Evolutionary conservation across 2,888 invertebrate genomes (phyloP).

Genomic region (Digitonthophagus gazella): DNA sequence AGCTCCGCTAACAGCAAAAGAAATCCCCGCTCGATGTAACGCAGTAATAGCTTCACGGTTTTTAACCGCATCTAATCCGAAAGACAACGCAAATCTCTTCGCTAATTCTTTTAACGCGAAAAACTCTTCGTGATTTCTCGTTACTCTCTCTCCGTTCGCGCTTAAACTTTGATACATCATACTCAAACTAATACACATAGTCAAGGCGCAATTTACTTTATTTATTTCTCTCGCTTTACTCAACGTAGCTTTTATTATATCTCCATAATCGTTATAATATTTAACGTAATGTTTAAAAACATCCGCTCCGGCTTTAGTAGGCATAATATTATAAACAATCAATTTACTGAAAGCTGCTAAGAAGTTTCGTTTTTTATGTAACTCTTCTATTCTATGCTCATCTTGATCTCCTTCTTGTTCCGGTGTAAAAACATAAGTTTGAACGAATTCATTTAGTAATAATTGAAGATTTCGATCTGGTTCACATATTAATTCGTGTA

Average conservation of each 20-base stretch:
- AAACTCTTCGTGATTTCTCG: conserved; percentile 68
- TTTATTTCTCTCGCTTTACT: conserved; percentile 97
- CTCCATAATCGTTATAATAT: conserved; percentile 98
- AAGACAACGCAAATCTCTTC: conserved; percentile 80
- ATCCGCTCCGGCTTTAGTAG: conserved; percentile 86
- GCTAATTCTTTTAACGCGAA: conserved; percentile 76
- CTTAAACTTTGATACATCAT: conserved; percentile 77
- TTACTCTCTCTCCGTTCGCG: conserved; percentile 42
- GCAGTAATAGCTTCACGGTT: conserved; percentile 96
- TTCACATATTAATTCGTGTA: conserved; percentile 68
- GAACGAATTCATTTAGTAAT: conserved; percentile 86
- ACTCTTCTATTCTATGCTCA: conserved; percentile 94
- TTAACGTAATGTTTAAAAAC: conserved; percentile 97
- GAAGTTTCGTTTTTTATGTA: conserved; percentile 94
- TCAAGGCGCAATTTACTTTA: conserved; percentile 92
- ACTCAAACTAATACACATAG: conserved; percentile 89
- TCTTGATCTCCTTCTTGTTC: conserved; percentile 89
- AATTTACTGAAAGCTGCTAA: conserved; percentile 97
- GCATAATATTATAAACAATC: conserved; percentile 95
- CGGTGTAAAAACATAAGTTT: conserved; percentile 89
- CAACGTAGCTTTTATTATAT: conserved; percentile 95
- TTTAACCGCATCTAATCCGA: conserved; percentile 94
- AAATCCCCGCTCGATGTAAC: conserved; percentile 90
- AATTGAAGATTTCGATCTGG: conserved; percentile 77
- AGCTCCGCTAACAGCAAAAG: conserved; percentile 76